Conservation (phyloP, 2,888 invertebrate species). For the Graphium colonna region DNA sequence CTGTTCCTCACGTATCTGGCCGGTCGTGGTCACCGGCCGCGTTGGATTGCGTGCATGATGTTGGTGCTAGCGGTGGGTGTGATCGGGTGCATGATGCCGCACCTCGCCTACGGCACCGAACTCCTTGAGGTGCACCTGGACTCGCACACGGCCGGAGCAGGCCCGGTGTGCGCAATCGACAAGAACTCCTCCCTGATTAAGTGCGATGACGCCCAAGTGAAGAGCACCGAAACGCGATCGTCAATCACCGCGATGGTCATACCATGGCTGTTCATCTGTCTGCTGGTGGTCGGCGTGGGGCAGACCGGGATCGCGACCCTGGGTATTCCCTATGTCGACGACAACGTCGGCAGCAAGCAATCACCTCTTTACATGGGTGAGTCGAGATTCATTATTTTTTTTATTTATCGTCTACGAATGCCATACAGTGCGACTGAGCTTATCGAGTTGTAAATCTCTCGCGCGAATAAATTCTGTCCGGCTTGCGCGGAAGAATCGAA, state of each 20-base stretch:
- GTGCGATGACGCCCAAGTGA: conserved; percentile 82
- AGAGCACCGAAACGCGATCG: conserved; percentile 84
- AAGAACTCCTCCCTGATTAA: conserved; percentile 41
- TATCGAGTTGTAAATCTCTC: conserved; percentile 12
- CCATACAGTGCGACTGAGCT: background rate
- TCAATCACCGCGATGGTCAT: conserved; percentile 90
- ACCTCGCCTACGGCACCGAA: conserved; percentile 90
- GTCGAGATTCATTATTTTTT: conserved; percentile 39
- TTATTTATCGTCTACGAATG: background rate
- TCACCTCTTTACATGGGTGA: conserved; percentile 95
- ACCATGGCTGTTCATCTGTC: conserved; percentile 92
- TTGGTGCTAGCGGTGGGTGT: conserved; percentile 91
- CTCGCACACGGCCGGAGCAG: conserved; percentile 57
- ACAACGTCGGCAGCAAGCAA: conserved; percentile 94
- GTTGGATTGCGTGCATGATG: conserved; percentile 97
- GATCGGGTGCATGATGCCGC: conserved; percentile 92
- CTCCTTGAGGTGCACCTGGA: conserved; percentile 76
- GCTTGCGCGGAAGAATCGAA: conserved; percentile 34
- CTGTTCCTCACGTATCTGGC: conserved; percentile 93
- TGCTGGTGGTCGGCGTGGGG: conserved; percentile 94
- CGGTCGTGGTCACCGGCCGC: conserved; percentile 94
- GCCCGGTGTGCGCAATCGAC: conserved; percentile 50
- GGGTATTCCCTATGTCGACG: conserved; percentile 96
- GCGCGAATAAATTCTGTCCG: conserved; percentile 21
- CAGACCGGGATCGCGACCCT: conserved; percentile 95